Evolutionary conservation across 2,888 invertebrate species (phyloP), one percentile per base, ranked within the genome.

Genomic region (Synergus gifuensis): DNA sequence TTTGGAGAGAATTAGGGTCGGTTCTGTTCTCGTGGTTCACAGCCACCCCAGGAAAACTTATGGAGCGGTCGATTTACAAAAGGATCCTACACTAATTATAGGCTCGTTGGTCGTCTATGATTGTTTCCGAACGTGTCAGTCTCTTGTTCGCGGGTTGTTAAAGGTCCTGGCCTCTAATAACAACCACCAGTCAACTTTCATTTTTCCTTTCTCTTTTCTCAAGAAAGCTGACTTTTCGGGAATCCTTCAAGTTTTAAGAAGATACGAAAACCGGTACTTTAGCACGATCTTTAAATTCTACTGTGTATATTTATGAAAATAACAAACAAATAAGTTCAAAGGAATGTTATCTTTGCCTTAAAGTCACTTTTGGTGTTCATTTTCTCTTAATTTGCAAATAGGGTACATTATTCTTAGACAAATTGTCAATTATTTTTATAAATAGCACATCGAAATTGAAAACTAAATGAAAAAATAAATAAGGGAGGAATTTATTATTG

Each of bases 61-160:
- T 84, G 84, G n/a, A 54, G 79, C 83, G 79, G 82, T 81, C 79
- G 81, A 87, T 83, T 81, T 81, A 67, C 81, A 82, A 86, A 86
- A 86, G 86, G 87, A 87, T 87, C 85, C 86, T 83, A 83, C 84
- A 83, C 90, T 90, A 90, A 90, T 90, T 90, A 90, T 89, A 88
- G 88, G 86, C 86, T 88, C 87, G 86, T 85, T 86, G 85, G 84
- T 85, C 85, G 82, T 79, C 79, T 76, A 58, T 85, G 86, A 89
- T 90, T 90, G 89, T 89, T 88, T 86, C 84, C 84, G 83, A 87
- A 83, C 86, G 90, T 90, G 90, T 89, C 88, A 89, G 89, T 81
- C 87, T 85, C 89, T 88, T 89, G 89, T 90, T 89, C 89, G 89
- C 87, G 89, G 87, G 85, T 89, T 90, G 89, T 89, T 87, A 86